Conservation (phyloP, 2,888 invertebrate genomes). For the Drosophila anceps region DNA sequence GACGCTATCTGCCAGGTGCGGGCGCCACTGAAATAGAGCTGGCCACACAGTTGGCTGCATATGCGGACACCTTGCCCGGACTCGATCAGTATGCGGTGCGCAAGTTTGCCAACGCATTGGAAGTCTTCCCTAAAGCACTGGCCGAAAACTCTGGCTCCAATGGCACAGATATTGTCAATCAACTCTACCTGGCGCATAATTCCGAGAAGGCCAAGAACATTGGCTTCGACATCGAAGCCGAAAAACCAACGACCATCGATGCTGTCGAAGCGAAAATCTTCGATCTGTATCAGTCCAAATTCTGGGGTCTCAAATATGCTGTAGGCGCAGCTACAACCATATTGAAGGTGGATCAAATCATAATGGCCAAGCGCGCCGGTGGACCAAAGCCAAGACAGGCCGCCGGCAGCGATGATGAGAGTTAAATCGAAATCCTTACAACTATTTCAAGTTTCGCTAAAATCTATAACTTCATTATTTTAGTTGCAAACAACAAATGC, state of each 20-base stretch:
- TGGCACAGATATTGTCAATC: slow-evolving; percentile 93
- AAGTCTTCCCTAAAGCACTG: slow-evolving; percentile 95
- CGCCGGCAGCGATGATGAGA: slow-evolving; percentile 90
- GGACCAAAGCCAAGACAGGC: slow-evolving; percentile 94
- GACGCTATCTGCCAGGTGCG: slow-evolving; percentile 93
- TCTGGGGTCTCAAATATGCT: slow-evolving; percentile 98
- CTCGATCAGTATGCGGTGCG: slow-evolving; percentile 98
- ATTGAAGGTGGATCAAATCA: slow-evolving; percentile 97
- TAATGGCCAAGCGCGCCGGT: slow-evolving; percentile 98
- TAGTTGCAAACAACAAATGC: slow-evolving; percentile 44
- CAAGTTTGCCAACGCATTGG: slow-evolving; percentile 95
- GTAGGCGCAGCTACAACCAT: slow-evolving; percentile 96
- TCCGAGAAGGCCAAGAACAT: slow-evolving; percentile 90
- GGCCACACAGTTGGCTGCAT: slow-evolving; percentile 93
- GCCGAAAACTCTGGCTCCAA: slow-evolving; percentile 98
- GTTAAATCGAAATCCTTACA: slow-evolving; percentile 83
- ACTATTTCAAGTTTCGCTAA: slow-evolving; percentile 22
- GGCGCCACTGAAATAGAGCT: slow-evolving; percentile 98
- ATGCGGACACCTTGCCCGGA: slow-evolving; percentile 96
- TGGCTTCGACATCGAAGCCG: slow-evolving; percentile 96
- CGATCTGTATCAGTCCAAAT: slow-evolving; percentile 94
- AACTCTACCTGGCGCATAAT: slow-evolving; percentile 97
- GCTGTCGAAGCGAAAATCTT: slow-evolving; percentile 91
- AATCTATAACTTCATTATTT: slow-evolving; percentile 42
- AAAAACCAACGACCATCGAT: slow-evolving; percentile 90